Conservation (phyloP, 2,113 vertebrate genomes). For the Cyprinus carpio region DNA sequence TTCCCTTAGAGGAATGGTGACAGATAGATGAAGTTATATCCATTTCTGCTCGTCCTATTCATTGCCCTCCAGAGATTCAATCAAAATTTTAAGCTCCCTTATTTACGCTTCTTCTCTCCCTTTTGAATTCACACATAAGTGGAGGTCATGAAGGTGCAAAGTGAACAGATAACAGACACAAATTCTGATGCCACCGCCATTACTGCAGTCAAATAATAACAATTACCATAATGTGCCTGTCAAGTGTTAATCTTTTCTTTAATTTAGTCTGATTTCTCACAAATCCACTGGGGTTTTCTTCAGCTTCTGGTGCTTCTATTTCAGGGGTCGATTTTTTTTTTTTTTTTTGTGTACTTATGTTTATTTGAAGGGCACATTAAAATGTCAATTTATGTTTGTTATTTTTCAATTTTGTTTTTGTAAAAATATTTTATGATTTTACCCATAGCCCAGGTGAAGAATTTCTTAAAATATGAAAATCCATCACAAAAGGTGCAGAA, state of each 20-base stretch:
- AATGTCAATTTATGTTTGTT: not conserved
- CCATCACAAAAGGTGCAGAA: not conserved
- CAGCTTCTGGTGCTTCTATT: not conserved
- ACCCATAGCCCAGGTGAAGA: not conserved
- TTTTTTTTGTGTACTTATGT: not conserved
- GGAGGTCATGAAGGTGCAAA: not conserved
- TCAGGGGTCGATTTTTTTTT: not conserved
- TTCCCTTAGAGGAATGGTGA: slow-evolving; percentile 43
- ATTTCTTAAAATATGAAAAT: slow-evolving; percentile 8
- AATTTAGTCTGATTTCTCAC: not conserved
- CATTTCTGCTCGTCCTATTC: slow-evolving; percentile 40
- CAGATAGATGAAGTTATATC: slow-evolving; percentile 59
- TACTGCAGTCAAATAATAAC: not conserved
- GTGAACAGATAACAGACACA: not conserved
- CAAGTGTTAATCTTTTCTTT: not conserved
- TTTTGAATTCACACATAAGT: slow-evolving; percentile 12
- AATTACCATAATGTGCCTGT: not conserved
- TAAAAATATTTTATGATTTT: not conserved
- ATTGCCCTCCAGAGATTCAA: slow-evolving; percentile 48
- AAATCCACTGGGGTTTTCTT: not conserved
- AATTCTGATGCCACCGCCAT: not conserved
- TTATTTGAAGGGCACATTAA: not conserved
- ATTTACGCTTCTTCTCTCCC: slow-evolving; percentile 44
- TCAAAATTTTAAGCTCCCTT: slow-evolving; percentile 49
- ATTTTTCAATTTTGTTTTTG: not conserved